Conservation (phyloP, 2,888 invertebrate species). For the Ormyrus rosae region DNA sequence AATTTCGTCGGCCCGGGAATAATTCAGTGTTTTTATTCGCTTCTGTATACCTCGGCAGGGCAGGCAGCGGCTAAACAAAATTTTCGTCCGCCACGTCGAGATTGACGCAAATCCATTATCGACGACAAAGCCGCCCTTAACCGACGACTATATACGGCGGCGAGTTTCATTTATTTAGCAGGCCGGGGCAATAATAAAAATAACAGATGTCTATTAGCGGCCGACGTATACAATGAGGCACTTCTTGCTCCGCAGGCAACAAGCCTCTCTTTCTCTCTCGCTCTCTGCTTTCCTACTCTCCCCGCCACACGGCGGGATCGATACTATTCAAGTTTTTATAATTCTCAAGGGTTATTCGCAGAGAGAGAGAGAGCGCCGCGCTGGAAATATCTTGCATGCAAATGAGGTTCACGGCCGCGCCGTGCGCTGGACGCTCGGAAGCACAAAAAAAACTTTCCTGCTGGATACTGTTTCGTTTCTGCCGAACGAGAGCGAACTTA, state of each 20-base stretch:
- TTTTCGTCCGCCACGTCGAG: background rate
- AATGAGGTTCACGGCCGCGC: conserved; percentile 33
- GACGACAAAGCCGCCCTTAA: background rate
- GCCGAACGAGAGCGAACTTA: background rate
- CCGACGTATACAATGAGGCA: conserved; percentile 28
- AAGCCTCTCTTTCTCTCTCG: background rate
- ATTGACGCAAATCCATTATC: conserved; percentile 42
- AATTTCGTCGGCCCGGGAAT: background rate
- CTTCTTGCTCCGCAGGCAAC: conserved; percentile 33
- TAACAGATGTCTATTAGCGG: conserved; percentile 24
- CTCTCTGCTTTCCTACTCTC: background rate
- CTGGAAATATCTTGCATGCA: conserved; percentile 34
- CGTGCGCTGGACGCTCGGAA: background rate
- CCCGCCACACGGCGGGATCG: conserved; percentile 13
- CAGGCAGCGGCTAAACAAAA: too few relatives aligned
- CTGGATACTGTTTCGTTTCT: background rate
- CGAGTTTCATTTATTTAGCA: too few relatives aligned
- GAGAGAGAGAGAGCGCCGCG: background rate
- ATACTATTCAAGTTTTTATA: conserved; percentile 50
- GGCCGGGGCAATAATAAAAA: conserved; percentile 19
- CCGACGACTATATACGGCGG: too few relatives aligned
- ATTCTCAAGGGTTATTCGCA: conserved; percentile 46
- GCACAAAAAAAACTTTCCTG: background rate
- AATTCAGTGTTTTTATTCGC: conserved; percentile 1
- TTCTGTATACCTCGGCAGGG: too few relatives aligned